Evolutionary conservation across 2,113 vertebrate species (phyloP).

Genomic region (Haemorhous mexicanus): DNA sequence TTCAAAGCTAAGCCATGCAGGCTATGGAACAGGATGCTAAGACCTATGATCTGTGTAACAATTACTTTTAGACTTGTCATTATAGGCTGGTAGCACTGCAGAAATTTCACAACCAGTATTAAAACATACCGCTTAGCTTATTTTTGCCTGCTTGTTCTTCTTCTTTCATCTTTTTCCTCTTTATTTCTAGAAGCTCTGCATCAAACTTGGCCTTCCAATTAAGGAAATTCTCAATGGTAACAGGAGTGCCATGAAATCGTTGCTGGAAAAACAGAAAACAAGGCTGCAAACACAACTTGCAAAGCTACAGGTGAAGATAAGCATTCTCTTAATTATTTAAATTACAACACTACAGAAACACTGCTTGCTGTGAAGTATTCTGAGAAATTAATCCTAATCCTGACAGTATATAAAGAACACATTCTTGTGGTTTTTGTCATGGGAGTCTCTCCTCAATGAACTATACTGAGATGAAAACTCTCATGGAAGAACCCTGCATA

Average conservation of each 20-base stretch:
- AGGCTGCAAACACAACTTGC: not conserved
- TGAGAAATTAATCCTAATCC: not conserved
- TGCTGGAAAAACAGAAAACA: constrained; percentile 63
- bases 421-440: not conserved
- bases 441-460: not conserved
- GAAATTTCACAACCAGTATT: not conserved
- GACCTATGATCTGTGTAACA: not conserved
- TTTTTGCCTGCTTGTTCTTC: constrained; percentile 89
- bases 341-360: not conserved
- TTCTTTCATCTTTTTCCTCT: constrained; percentile 90
- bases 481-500: fast-evolving
- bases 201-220: constrained; percentile 94
- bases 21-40: not conserved
- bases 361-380: not conserved
- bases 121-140: constrained; percentile 88
- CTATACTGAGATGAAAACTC: not conserved
- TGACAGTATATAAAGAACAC: not conserved
- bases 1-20: not conserved
- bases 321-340: not conserved
- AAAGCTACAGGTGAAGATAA: not conserved
- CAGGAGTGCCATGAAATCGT: constrained; percentile 94
- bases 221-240: constrained; percentile 96
- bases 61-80: not conserved
- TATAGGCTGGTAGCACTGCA: not conserved
- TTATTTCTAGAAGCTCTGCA: constrained; percentile 85